Evolutionary conservation across 2,888 invertebrate species (phyloP), one percentile per base, ranked within the genome.

Genomic region (Melieria crassipennis): DNA sequence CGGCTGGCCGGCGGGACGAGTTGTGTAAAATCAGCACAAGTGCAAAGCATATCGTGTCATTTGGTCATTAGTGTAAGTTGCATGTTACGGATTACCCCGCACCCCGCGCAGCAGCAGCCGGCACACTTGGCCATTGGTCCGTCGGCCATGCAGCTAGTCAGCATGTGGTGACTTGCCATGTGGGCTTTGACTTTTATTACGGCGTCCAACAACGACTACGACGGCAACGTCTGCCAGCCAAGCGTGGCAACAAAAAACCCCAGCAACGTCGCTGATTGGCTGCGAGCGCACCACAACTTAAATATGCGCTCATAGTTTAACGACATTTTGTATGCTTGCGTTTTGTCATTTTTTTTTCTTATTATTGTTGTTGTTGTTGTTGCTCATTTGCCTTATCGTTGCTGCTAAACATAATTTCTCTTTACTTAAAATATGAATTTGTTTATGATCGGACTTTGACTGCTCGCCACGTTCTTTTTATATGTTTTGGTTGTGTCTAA

Each of bases 31-130:
- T 10, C 9, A 50, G 50, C 50, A 52, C 52, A 52, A 52, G 52
- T 52, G 52, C 52, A 7, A 30, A 30, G 66, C 73, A 77, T 78
- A 72, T 76, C 78, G 77, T 77, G 78, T 77, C 77, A 77, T 78
- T 77, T 76, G 76, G 78, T 76, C 78, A 78, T 78, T 78, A 78
- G 77, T 78, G 77, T 75, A 75, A 76, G 74, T 75, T 78, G 76
- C 76, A 76, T 77, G 76, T 77, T 77, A 30, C 30, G 30, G 30
- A 30, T 30, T 69, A 73, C 74, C 72, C 65, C 74, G 72, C 72
- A 48, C 45, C 43, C 43, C 16, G n/a, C 47, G 47, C 50, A 30
- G 30, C 30, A 1, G 30, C 30, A 30, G 30, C 3, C 30, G 30
- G 30, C 30, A 30, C 30, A 30, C 30, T 30, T 30, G 30, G 30